A percentile compares a stretch with the other conserved stretches of the same genome.
phyloP scores from a whole-genome alignment of 2,797 vertebrate genomes.

The Xerus rutilus region DNA sequence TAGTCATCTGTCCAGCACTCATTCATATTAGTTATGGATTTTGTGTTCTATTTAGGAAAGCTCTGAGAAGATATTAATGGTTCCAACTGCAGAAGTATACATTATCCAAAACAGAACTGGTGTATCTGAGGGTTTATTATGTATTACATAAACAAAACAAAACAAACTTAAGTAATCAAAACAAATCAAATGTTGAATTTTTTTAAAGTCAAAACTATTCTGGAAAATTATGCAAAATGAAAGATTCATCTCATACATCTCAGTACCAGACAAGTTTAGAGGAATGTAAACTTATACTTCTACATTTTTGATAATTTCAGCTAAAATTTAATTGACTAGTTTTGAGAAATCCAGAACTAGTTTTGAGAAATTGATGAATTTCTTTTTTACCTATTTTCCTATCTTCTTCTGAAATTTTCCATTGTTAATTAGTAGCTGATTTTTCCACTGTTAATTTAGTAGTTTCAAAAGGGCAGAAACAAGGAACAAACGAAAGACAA shows the following conservation, averaged over 20 bases:
- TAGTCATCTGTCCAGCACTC: conserved; percentile 2
- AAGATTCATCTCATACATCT: background rate
- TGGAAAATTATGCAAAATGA: conserved; percentile 26
- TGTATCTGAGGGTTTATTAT: background rate
- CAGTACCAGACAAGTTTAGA: background rate
- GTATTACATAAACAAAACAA: background rate
- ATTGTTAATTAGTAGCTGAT: background rate
- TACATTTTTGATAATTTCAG: conserved; percentile 10
- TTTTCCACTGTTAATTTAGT: background rate
- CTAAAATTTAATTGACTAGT: background rate
- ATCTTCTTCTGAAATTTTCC: background rate
- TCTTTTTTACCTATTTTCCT: background rate
- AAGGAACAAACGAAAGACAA: background rate
- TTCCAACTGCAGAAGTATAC: background rate
- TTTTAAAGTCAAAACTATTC: background rate
- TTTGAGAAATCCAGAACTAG: conserved; percentile 54
- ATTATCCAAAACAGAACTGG: background rate
- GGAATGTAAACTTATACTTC: background rate
- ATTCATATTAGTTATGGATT: conserved; percentile 20
- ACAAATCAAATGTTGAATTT: background rate
- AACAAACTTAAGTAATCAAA: background rate
- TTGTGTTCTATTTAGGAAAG: conserved; percentile 29
- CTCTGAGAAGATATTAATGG: background rate
- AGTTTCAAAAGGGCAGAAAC: background rate
- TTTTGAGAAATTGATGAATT: too few species aligned